A percentile compares a stretch with the other conserved stretches of the same genome.
Conservation (phyloP, 2,113 vertebrate species). For the Callospermophilus lateralis region DNA sequence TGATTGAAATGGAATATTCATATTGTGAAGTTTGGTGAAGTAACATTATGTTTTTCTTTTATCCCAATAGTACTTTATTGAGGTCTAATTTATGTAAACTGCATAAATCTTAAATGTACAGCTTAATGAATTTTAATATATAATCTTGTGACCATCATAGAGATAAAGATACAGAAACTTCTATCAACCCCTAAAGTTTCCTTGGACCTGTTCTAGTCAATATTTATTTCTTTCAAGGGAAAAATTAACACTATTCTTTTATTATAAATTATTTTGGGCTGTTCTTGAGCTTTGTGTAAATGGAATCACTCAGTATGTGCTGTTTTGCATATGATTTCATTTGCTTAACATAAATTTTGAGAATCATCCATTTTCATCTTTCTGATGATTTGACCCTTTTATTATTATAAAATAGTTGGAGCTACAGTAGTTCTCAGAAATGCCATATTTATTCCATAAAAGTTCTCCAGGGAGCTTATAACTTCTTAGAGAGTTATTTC, state of each 20-base stretch:
- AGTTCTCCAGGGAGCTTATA: neutral
- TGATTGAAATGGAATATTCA: neutral
- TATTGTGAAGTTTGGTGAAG: neutral
- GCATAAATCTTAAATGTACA: neutral
- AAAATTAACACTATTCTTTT: constrained; percentile 43
- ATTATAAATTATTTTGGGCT: neutral
- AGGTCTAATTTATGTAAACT: neutral
- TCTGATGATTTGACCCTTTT: constrained; percentile 36
- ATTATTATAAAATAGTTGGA: neutral
- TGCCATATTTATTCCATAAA: constrained; percentile 53
- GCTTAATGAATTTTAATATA: constrained; percentile 28
- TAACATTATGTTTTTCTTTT: constrained; percentile 30
- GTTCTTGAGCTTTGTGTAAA: constrained; percentile 35
- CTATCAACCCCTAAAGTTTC: neutral
- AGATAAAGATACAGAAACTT: constrained; percentile 26
- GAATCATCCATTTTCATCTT: constrained; percentile 37
- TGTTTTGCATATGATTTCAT: constrained; percentile 50
- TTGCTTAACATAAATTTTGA: constrained; percentile 38
- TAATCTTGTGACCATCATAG: neutral
- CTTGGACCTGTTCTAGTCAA: neutral
- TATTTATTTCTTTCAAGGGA: neutral
- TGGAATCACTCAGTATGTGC: constrained; percentile 43
- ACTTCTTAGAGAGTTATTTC: neutral
- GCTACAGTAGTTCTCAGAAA: constrained; percentile 17
- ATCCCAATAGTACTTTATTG: neutral